These are phyloP conservation scores for Oopsacas minuta DNA, from an alignment of 37 sponge, comb jelly and placozoan genomes.

Conservation along the genomic window DNA sequence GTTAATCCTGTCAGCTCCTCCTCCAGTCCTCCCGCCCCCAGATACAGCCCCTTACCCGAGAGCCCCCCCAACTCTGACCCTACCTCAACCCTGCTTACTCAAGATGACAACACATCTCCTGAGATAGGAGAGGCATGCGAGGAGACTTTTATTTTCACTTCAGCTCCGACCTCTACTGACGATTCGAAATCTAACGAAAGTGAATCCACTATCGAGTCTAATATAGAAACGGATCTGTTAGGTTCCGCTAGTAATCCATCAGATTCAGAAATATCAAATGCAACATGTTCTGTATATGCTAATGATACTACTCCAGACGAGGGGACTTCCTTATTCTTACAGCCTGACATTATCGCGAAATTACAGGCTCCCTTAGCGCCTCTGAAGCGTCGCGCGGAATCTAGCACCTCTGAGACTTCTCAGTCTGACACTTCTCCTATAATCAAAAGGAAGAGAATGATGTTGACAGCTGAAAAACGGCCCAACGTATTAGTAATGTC, in stretches of 20 bases:
- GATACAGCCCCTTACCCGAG: slow-evolving; percentile 5
- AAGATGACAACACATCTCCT: neutral
- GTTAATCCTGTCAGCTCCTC: neutral
- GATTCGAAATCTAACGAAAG: neutral
- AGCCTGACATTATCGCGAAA: slow-evolving; percentile 5
- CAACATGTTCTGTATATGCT: neutral
- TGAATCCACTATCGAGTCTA: neutral
- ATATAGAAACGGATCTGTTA: neutral
- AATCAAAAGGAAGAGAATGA: neutral
- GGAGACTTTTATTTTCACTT: slow-evolving; percentile 1
- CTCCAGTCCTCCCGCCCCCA: slow-evolving; percentile 2
- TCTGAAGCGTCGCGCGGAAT: neutral
- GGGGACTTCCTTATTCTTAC: neutral
- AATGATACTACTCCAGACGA: neutral
- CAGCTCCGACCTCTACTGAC: neutral
- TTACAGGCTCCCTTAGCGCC: neutral
- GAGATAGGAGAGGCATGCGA: slow-evolving; percentile 6
- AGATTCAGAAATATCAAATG: neutral
- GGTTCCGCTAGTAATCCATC: neutral
- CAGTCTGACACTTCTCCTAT: neutral
- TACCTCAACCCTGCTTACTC: neutral
- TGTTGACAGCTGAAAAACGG: neutral
- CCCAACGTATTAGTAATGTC: neutral
- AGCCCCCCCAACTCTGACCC: neutral
- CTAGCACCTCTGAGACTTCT: neutral